phyloP scores from a whole-genome alignment of 2,888 invertebrate genomes.

The Drosophila picticornis region DNA sequence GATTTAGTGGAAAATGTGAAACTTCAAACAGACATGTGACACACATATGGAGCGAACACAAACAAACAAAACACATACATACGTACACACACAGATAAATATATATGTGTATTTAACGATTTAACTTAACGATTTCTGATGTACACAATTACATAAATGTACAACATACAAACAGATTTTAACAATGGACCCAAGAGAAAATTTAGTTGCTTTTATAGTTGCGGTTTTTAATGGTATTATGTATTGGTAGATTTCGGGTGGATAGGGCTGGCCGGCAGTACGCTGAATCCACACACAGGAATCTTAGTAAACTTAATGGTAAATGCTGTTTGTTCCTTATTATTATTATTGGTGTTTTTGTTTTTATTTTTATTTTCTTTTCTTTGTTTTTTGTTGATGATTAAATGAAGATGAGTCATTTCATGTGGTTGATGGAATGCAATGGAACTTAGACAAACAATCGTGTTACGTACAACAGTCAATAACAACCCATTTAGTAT shows the following conservation, averaged over 20 bases:
- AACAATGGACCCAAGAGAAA: constrained; percentile 5
- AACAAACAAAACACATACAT: constrained; percentile 22
- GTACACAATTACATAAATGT: not conserved
- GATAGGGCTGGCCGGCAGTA: constrained; percentile 20
- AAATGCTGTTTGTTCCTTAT: not conserved
- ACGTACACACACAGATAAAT: not conserved
- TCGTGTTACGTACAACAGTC: constrained; percentile 53
- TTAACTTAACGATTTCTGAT: not conserved
- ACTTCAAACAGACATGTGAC: constrained; percentile 30
- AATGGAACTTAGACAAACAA: constrained; percentile 38
- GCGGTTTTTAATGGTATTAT: constrained; percentile 22
- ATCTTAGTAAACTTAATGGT: constrained; percentile 2
- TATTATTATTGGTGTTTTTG: not conserved
- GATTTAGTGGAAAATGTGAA: not conserved
- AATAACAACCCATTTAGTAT: constrained; percentile 51
- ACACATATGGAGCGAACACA: constrained; percentile 32
- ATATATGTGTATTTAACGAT: constrained; percentile 10
- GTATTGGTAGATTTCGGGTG: constrained; percentile 19
- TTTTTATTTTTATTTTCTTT: not conserved
- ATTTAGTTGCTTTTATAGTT: constrained; percentile 1
- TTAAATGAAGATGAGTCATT: constrained; percentile 12
- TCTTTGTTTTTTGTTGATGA: not conserved
- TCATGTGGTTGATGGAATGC: constrained; percentile 15
- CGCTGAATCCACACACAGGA: constrained; percentile 4
- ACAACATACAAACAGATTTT: not conserved